Evolutionary conservation across 2,888 invertebrate species (phyloP), one percentile per base, ranked within the genome.

Genomic region (Oasisia sp.): DNA sequence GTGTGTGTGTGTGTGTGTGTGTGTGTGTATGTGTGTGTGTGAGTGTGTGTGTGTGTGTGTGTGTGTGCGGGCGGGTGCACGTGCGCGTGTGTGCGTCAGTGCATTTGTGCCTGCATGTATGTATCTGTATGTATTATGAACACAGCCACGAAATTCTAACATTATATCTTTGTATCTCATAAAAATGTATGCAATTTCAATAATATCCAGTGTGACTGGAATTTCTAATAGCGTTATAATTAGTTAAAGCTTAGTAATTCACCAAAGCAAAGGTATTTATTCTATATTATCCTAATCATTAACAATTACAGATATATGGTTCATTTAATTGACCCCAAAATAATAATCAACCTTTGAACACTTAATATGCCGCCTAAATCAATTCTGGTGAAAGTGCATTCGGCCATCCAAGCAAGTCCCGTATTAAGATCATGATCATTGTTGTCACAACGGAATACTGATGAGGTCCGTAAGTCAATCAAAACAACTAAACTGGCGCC

Each of bases 1-100:
- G 91, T 91, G 91, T 91, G 91, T 91, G 91, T 91, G 91, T 91
- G 91, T 91, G 91, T 32, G 91, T 91, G 91, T 91, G 91, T 91
- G 91, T 32, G 91, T 91, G 91, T 32, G 91, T 32, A 44, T 32
- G 91, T 32, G 32, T 32, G 7, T 91, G 38, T 32, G 91, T 91
- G 91, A 14, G 91, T 91, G 32, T 32, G 91, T 32, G 50, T 12
- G 45, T 12, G 50, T 50, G 50, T 50, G 50, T 50, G 50, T 50
- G 12, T 9, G 9, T 50, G 50, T 50, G 38, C 4, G 38, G 7
- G 38, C 7, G 4, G 91, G n/a, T 32, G 91, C 45, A 9, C 45
- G 45, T 9, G 45, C 9, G 45, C 9, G 45, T 45, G 45, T 50
- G 12, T 12, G 9, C 8, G 50, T 50, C 38, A 50, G 4, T 45